Percentiles rank a stretch among this genome's conserved stretches.
Evolutionary conservation across 1,140 invertebrate genomes (phyloP).

Genomic region (Ruditapes philippinarum): DNA sequence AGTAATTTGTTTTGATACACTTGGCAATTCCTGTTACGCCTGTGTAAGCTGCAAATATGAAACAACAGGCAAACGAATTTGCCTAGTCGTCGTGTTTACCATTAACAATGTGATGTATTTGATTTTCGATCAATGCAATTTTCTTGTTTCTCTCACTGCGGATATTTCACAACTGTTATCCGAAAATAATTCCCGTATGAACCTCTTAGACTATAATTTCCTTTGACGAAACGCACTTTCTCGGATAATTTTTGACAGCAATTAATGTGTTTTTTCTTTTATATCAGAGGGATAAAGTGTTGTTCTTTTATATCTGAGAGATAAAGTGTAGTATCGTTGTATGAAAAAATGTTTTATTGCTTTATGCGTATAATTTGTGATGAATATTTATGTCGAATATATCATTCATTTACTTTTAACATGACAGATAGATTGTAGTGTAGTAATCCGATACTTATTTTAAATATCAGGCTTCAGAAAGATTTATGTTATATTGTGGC

Average conservation of each 20-base stretch:
- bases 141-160: not conserved
- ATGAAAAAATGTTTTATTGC: not conserved
- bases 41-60: slow-evolving; percentile 11
- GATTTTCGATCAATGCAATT: slow-evolving; percentile 39
- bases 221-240: not conserved
- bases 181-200: slow-evolving; percentile 12
- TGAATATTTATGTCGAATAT: not conserved
- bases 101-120: slow-evolving; percentile 40
- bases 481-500: too few relatives aligned
- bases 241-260: not conserved
- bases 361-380: not conserved
- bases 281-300: not conserved
- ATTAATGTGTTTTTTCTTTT: slow-evolving; percentile 5
- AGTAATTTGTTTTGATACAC: not conserved
- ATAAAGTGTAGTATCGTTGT: not conserved
- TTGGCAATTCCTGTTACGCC: not conserved
- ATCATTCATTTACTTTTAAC: not conserved
- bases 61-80: not conserved
- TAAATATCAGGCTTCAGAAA: too few relatives aligned
- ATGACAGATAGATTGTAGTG: too few relatives aligned
- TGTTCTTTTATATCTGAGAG: not conserved
- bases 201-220: not conserved
- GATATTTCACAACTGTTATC: slow-evolving; percentile 18
- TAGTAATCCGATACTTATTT: too few relatives aligned
- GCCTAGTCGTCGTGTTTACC: not conserved